Conservation (phyloP, 2,797 vertebrate genomes). For the Sebastes hubbsi region DNA sequence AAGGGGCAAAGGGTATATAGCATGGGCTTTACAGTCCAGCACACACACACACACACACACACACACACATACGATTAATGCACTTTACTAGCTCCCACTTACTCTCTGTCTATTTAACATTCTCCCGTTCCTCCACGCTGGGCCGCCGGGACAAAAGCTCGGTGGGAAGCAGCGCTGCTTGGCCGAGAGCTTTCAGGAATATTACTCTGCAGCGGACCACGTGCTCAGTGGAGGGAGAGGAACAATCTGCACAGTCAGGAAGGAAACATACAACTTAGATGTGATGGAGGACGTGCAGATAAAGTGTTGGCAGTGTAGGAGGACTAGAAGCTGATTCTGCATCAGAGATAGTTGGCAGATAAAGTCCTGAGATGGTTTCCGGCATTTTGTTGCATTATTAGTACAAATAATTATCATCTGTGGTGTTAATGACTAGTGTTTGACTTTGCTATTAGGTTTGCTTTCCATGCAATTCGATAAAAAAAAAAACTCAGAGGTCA, state of each 20-base stretch:
- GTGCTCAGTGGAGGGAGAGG: conserved; percentile 37
- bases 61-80: conserved; percentile 44
- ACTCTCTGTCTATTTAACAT: conserved; percentile 72
- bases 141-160: conserved; percentile 72
- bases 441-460: not conserved
- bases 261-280: conserved; percentile 44
- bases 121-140: conserved; percentile 58
- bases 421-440: not conserved
- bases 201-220: conserved; percentile 69
- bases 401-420: not conserved
- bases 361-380: not conserved
- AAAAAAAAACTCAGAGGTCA: not conserved
- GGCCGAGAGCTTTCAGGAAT: conserved; percentile 77
- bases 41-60: conserved; percentile 11
- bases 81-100: conserved; percentile 55
- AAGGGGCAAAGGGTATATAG: conserved; percentile 35
- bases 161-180: conserved; percentile 66
- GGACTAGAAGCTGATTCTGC: conserved; percentile 25
- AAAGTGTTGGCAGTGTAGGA: conserved; percentile 22
- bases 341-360: conserved; percentile 6
- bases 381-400: not conserved
- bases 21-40: conserved; percentile 27
- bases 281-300: conserved; percentile 23
- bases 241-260: conserved; percentile 73
- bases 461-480: not conserved